Percentiles rank a stretch among this genome's conserved stretches.
Evolutionary conservation across 92 coral and sea anemone genomes (phyloP).

Genomic region (Paragorgia papillata): DNA sequence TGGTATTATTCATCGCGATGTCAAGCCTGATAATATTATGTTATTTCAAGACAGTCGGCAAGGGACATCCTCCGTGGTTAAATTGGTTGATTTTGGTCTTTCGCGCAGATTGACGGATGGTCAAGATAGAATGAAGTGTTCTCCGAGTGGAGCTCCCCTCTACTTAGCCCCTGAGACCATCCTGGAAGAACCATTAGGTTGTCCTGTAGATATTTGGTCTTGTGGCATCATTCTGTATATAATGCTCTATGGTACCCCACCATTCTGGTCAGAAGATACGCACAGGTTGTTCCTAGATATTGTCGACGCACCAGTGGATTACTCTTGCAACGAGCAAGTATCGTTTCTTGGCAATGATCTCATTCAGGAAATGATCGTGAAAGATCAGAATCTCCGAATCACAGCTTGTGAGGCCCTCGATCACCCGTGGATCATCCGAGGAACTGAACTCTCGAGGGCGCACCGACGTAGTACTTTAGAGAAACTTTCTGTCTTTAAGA

Average conservation of each 20-base stretch:
- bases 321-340: slow-evolving; percentile 70
- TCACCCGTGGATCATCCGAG: slow-evolving; percentile 79
- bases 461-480: slow-evolving; percentile 39
- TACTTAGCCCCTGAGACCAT: slow-evolving; percentile 98
- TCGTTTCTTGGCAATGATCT: slow-evolving; percentile 73
- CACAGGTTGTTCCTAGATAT: slow-evolving; percentile 78
- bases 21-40: slow-evolving; percentile 93
- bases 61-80: slow-evolving; percentile 52
- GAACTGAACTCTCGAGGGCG: slow-evolving; percentile 16
- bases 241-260: slow-evolving; percentile 89
- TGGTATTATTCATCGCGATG: slow-evolving; percentile 84
- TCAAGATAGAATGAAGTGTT: slow-evolving; percentile 13
- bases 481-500: slow-evolving; percentile 11
- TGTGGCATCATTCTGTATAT: slow-evolving; percentile 83
- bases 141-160: slow-evolving; percentile 92
- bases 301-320: slow-evolving; percentile 68
- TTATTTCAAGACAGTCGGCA: slow-evolving; percentile 56
- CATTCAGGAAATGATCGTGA: slow-evolving; percentile 66
- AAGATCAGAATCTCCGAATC: slow-evolving; percentile 66
- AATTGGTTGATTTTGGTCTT: slow-evolving; percentile 91
- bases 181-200: slow-evolving; percentile 82
- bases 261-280: slow-evolving; percentile 89
- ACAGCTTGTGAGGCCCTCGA: slow-evolving; percentile 75
- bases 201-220: slow-evolving; percentile 94
- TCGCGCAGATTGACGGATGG: slow-evolving; percentile 59